Evolutionary conservation across 2,888 invertebrate genomes (phyloP).

Genomic region (Craniophora ligustri): DNA sequence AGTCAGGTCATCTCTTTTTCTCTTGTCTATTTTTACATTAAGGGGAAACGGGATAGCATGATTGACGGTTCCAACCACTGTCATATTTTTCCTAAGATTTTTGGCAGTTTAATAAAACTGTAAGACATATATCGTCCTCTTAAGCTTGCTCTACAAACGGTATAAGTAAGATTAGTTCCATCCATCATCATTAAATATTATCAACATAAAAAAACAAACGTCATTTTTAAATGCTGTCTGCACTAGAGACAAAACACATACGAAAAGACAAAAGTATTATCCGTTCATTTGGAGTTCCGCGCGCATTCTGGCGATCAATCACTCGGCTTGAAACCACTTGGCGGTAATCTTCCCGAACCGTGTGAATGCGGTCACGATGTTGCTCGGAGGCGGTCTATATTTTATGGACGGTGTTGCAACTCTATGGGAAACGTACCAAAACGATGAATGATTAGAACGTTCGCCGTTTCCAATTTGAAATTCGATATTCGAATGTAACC

Average conservation of each 20-base stretch:
- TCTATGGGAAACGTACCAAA: conserved; percentile 69
- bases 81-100: too few species aligned
- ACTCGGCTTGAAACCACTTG: conserved; percentile 75
- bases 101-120: too few species aligned
- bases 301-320: conserved; percentile 82
- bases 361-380: conserved; percentile 84
- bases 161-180: not conserved
- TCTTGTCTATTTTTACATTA: too few species aligned
- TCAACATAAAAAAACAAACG: not conserved
- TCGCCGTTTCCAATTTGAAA: conserved; percentile 49
- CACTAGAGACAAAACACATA: conserved; percentile 55
- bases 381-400: conserved; percentile 71
- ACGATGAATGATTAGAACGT: conserved; percentile 56
- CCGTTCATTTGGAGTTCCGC: conserved; percentile 70
- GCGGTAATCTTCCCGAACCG: conserved; percentile 78
- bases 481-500: conserved; percentile 37
- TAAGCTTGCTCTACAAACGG: not conserved
- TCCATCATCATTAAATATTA: not conserved
- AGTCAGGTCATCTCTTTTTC: too few species aligned
- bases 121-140: too few species aligned
- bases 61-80: too few species aligned
- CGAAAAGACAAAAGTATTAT: conserved; percentile 74
- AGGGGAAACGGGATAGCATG: too few species aligned
- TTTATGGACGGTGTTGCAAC: conserved; percentile 77
- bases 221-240: conserved; percentile 22